Evolutionary conservation across 2,797 vertebrate genomes (phyloP), one percentile per base, ranked within the genome.

Genomic region (Bradypodion pumilum): DNA sequence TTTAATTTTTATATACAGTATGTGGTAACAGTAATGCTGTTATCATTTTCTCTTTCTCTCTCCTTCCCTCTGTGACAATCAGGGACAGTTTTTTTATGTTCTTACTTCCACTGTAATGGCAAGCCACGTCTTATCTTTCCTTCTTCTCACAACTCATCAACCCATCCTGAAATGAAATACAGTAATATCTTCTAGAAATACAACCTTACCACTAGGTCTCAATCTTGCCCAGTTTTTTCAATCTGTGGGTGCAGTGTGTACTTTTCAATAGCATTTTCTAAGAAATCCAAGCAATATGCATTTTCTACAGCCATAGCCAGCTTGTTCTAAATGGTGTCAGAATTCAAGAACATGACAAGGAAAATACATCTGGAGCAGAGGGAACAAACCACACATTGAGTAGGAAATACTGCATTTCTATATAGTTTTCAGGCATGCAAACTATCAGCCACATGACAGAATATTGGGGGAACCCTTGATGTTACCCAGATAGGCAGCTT

Each of bases 271-370:
- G 42, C 32, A 42, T 42, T 65, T 21, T 65, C 23, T 92, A 89
- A 88, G 72, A 87, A 91, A 78, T 86, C 87, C 88, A 88, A 93
- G 44, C 91, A 89, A 94, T 94, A 91, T 29, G 91, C 85, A 85
- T 94, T 95, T 94, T 94, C 92, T 93, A 87, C 78, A 73, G 90
- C 89, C 90, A 84, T 86, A 91, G 90, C 92, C 84, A 84, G 90
- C 92, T 80, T 92, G 90, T 92, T 93, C 88, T 85, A 88, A 94
- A 78, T 80, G 90, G 93, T 95, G 91, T 94, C 91, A 91, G 90
- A 94, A 95, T 93, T 93, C 92, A 94, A 86, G 93, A 93, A 94
- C 93, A 91, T 93, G 91, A 94, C 92, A 95, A 94, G 93, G 91
- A 94, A 95, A 93, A 95, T 94, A 94, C 93, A 94, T 92, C 91